phyloP scores from a whole-genome alignment of 2,113 vertebrate species.

The Numida meleagris region DNA sequence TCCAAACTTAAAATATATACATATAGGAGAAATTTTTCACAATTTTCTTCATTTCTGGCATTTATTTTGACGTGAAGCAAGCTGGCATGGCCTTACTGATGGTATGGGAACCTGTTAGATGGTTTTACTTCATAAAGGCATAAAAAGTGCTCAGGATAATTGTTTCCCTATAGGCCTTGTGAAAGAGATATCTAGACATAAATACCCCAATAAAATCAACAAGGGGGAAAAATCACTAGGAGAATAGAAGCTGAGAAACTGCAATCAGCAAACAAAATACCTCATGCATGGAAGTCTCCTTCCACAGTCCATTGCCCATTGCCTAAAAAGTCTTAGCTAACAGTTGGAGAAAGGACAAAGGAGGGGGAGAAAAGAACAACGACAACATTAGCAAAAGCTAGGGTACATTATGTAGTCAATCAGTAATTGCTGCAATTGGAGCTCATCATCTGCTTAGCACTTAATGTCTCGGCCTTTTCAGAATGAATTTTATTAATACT shows the following conservation, averaged over 20 bases:
- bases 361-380: not conserved
- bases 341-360: not conserved
- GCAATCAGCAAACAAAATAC: not conserved
- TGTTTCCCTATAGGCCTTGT: not conserved
- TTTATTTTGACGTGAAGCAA: not conserved
- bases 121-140: not conserved
- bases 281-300: fast-evolving
- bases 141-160: not conserved
- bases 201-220: not conserved
- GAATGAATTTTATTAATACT: conserved; percentile 45
- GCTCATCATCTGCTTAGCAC: conserved; percentile 50
- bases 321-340: not conserved
- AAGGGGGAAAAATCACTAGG: fast-evolving
- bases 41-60: not conserved
- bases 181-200: not conserved
- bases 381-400: conserved; percentile 7
- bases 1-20: not conserved
- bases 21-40: not conserved
- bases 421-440: conserved; percentile 59
- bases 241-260: not conserved
- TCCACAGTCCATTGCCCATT: not conserved
- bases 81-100: not conserved
- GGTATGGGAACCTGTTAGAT: not conserved
- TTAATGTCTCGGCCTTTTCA: conserved; percentile 52
- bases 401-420: not conserved